Evolutionary conservation across 2,888 invertebrate species (phyloP).

Genomic region (Dynastes hyllus): DNA sequence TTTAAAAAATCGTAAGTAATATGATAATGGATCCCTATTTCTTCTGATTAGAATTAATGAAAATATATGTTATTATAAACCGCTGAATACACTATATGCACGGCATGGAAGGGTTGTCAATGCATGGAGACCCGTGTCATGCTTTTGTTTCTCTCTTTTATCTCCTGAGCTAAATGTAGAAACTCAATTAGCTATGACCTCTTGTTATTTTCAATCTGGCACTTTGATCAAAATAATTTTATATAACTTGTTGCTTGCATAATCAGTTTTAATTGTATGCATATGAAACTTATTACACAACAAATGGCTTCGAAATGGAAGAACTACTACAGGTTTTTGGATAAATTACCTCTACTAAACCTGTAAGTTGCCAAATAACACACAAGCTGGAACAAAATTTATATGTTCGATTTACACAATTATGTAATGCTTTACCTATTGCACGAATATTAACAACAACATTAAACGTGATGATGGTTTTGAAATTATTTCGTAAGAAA

Average conservation of each 20-base stretch:
- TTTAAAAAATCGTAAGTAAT: too few relatives aligned
- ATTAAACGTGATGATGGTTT: conserved; percentile 27
- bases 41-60: too few relatives aligned
- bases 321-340: conserved; percentile 35
- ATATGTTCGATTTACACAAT: conserved; percentile 40
- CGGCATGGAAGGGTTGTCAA: not conserved
- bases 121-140: not conserved
- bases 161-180: conserved; percentile 5
- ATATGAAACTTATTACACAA: conserved; percentile 40
- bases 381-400: conserved; percentile 35
- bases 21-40: too few relatives aligned
- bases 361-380: conserved; percentile 42
- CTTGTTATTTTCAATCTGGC: conserved; percentile 40
- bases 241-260: conserved; percentile 21
- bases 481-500: conserved; percentile 35
- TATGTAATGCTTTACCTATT: conserved; percentile 41
- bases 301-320: conserved; percentile 25
- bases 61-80: not conserved
- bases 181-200: conserved; percentile 22
- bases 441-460: conserved; percentile 19
- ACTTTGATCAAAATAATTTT: conserved; percentile 43
- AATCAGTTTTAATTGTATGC: conserved; percentile 39
- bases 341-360: conserved; percentile 29
- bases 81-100: not conserved
- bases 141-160: conserved; percentile 11